Evolutionary conservation across 2,888 invertebrate genomes (phyloP).

Genomic region (Steinernema hermaphroditum): DNA sequence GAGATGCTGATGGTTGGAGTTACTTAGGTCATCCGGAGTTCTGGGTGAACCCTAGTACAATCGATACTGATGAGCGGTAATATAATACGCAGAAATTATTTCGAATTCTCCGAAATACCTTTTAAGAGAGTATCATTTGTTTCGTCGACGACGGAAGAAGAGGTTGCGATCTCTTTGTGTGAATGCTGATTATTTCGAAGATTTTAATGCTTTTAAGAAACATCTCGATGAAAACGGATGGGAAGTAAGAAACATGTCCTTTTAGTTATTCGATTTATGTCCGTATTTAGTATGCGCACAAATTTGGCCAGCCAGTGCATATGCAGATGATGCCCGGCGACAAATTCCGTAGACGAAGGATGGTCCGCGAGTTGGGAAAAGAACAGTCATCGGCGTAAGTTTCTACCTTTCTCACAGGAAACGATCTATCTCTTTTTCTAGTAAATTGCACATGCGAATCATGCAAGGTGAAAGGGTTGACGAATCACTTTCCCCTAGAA

Average conservation of each 20-base stretch:
- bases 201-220: slow-evolving; percentile 35
- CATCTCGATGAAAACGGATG: slow-evolving; percentile 38
- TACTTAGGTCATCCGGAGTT: slow-evolving; percentile 52
- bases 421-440: not conserved
- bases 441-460: not conserved
- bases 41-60: slow-evolving; percentile 41
- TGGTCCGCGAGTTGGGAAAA: slow-evolving; percentile 48
- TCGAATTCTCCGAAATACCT: not conserved
- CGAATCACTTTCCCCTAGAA: slow-evolving; percentile 40
- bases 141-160: slow-evolving; percentile 43
- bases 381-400: not conserved
- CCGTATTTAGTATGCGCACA: slow-evolving; percentile 45
- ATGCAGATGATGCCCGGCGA: slow-evolving; percentile 40
- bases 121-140: slow-evolving; percentile 39
- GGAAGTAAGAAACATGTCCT: slow-evolving; percentile 38
- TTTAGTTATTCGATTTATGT: not conserved
- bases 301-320: slow-evolving; percentile 48
- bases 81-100: not conserved
- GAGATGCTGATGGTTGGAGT: slow-evolving; percentile 58
- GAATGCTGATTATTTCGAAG: slow-evolving; percentile 34
- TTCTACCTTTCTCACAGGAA: slow-evolving; percentile 28
- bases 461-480: not conserved
- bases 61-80: slow-evolving; percentile 34
- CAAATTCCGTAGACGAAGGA: slow-evolving; percentile 45
- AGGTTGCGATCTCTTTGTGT: slow-evolving; percentile 32